Evolutionary conservation across 2,113 vertebrate genomes (phyloP), one percentile per base, ranked within the genome.

Genomic region (Muscicapa adusta): DNA sequence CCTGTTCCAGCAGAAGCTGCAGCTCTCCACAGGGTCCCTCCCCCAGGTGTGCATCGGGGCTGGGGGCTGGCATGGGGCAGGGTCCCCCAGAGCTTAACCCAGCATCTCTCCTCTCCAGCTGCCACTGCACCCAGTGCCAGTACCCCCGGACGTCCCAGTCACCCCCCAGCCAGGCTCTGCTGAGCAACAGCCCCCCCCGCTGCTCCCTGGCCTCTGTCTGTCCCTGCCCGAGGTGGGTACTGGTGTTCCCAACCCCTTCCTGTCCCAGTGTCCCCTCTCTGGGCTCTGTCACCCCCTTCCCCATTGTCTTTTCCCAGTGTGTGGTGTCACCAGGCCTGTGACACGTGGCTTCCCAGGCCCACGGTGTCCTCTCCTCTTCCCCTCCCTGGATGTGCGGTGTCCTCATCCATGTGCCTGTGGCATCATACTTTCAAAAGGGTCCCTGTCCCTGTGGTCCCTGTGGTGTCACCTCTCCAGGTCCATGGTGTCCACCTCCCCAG

Each of bases 1-100:
- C 92, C 98, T 99, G 56, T 98, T 99, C 88, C 99, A 99, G 95
- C 99, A 99, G 98, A 99, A 99, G 79, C 97, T 99, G 75, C 98
- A 99, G 89, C 98, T 98, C 94, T 98, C 98, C 0, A 91, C 98
- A 1, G 98, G 98, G 1, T 97, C 99, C 45, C 97, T 98, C 78
- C 98, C 98, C 68, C 99, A 99, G 99, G 99, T 99, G 61, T 29
- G 70, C 12, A 5, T 10, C 0, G 0, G 51, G 29, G 28, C 22
- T 54, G 63, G 79, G 65, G 31, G 17, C 10, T 23, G n/a, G 29
- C 10, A 10, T 2, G 10, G 51, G 73, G 15, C n/a, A 14, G 29
- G n/a, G 11, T 16, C 16, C 20, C 13, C 34, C 6, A 19, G 4
- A 36, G 5, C 28, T n/a, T 63, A 68, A 82, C 61, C 20, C 24